Conservation (phyloP, 2,113 vertebrate species). For the Thamnaconus septentrionalis region DNA sequence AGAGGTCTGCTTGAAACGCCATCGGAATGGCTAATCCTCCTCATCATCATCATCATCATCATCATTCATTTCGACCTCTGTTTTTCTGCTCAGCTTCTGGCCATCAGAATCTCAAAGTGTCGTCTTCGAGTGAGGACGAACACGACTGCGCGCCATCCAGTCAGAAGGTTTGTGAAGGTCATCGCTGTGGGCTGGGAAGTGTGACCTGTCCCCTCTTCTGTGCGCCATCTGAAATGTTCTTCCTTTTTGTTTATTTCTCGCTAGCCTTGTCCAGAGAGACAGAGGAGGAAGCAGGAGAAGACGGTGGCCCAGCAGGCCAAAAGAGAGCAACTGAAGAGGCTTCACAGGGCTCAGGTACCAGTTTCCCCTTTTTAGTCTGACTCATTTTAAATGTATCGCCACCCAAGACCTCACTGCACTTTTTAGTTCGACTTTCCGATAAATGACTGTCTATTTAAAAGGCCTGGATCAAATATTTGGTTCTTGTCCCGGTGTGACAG, state of each 20-base stretch:
- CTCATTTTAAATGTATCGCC: background rate
- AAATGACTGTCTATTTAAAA: too few species aligned
- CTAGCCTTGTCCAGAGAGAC: slow-evolving; percentile 69
- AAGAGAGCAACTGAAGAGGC: slow-evolving; percentile 88
- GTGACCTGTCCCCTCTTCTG: background rate
- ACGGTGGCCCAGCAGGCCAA: slow-evolving; percentile 80
- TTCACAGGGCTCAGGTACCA: slow-evolving; percentile 92
- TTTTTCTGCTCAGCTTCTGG: slow-evolving; percentile 45
- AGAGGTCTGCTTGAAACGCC: too few species aligned
- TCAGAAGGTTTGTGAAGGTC: slow-evolving; percentile 72
- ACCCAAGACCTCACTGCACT: background rate
- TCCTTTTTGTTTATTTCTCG: background rate
- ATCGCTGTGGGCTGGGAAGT: background rate
- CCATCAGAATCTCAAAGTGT: slow-evolving; percentile 51
- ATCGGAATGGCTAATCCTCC: too few species aligned
- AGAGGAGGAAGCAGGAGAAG: slow-evolving; percentile 79
- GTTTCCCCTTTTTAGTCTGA: background rate
- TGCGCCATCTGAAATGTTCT: background rate
- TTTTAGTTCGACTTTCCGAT: too few species aligned
- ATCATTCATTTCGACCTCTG: background rate
- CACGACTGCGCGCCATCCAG: slow-evolving; percentile 57
- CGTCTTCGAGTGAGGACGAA: slow-evolving; percentile 80
- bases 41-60: too few species aligned
- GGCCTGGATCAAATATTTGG: too few species aligned
- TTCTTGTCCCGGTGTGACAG: too few species aligned